Evolutionary conservation across 2,888 invertebrate species (phyloP), one percentile per base, ranked within the genome.

Genomic region (Cephus pygmeus): DNA sequence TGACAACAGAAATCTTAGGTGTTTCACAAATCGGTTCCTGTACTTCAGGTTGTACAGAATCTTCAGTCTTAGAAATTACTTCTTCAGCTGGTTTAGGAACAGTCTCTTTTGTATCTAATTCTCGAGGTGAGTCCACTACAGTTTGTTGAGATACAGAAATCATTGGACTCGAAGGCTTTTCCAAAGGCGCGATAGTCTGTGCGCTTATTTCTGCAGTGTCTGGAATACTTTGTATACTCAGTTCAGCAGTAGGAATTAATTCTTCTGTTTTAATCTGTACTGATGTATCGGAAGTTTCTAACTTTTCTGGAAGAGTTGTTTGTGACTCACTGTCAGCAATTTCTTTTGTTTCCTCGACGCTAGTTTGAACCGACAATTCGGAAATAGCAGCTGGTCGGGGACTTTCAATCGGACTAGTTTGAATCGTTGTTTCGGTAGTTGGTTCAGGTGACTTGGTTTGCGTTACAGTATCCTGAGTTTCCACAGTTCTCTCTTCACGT

Each of bases 161-260:
- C 23, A 79, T 81, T 33, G 78, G 69, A 69, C 69, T 68, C 40
- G 75, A 34, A 68, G 69, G 73, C 31, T 56, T 56, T 56, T 23
- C 23, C 23, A 56, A 56, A 56, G 23, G 56, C 23, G 23, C 23
- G n/a, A 69, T 40, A 33, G 89, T 87, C 76, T 90, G 89, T 68
- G 81, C 83, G 40, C 85, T 84, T 4, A 82, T 84, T 4, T 90
- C 89, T 23, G 83, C 77, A 3, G 86, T 87, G 35, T 88, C 85
- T 4, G 90, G 88, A 75, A 87, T 76, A 69, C 88, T 89, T 82
- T 92, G 92, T 15, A 87, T 81, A 69, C 87, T 87, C 80, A 89
- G 88, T 77, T 89, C 89, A 30, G 76, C 79, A 4, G 86, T 88
- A 11, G 85, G 84, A 36, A 85, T 82, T 69, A 88, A 82, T 71